phyloP scores from a whole-genome alignment of 2,797 vertebrate genomes.

The Nyctibius grandis region DNA sequence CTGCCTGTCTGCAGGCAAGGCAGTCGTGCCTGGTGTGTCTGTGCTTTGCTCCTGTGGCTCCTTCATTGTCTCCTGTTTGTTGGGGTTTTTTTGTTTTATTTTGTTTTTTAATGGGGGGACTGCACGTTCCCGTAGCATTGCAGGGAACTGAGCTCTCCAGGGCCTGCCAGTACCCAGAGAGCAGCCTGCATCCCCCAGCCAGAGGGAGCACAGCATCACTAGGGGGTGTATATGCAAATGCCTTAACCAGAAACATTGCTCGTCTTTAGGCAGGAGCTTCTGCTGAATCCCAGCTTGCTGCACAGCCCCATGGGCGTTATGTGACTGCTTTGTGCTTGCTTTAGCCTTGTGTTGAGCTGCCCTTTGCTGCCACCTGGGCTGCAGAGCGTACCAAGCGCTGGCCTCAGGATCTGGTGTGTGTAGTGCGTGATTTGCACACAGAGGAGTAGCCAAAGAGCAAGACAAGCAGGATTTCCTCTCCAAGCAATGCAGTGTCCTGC shows the following conservation, averaged over 20 bases:
- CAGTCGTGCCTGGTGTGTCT: rapidly evolving
- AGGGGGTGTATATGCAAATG: not conserved
- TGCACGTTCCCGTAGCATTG: not conserved
- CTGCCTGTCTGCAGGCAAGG: not conserved
- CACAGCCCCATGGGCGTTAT: not conserved
- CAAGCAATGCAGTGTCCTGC: not conserved
- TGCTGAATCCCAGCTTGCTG: not conserved
- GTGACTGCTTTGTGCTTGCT: not conserved
- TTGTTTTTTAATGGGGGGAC: not conserved
- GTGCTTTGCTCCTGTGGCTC: not conserved
- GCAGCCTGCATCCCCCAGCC: not conserved
- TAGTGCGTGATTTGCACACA: not conserved
- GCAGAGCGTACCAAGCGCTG: not conserved
- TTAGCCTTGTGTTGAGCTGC: not conserved
- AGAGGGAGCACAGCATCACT: not conserved
- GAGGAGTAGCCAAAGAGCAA: not conserved
- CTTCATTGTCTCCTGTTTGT: not conserved
- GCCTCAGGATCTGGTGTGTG: not conserved
- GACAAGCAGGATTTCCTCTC: not conserved
- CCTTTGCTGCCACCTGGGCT: slow-evolving; percentile 46
- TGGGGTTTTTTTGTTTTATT: not conserved
- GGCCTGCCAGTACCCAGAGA: not conserved
- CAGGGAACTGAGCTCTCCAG: not conserved
- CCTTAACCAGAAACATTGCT: not conserved
- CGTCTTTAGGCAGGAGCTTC: not conserved